Evolutionary conservation across 2,113 vertebrate species (phyloP).

Genomic region (Dinomys branickii): DNA sequence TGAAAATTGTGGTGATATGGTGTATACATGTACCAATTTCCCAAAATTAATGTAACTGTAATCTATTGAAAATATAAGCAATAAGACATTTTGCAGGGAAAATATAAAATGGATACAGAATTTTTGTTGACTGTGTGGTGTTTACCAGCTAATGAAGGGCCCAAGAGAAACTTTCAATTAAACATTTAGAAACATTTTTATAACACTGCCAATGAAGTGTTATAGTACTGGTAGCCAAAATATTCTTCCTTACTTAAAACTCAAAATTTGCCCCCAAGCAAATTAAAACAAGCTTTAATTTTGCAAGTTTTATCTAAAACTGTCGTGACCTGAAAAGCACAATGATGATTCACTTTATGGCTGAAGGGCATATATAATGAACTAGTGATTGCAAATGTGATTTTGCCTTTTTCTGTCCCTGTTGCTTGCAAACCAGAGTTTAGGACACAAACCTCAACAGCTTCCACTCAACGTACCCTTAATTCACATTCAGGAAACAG

Average conservation of each 20-base stretch:
- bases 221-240: neutral
- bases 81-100: neutral
- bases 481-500: neutral
- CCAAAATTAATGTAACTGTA: too few relatives aligned
- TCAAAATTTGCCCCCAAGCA: neutral
- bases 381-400: neutral
- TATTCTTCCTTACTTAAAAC: constrained; percentile 26
- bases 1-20: neutral
- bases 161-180: constrained; percentile 48
- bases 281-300: constrained; percentile 57
- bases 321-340: neutral
- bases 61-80: neutral
- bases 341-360: neutral
- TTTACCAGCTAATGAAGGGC: neutral
- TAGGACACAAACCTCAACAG: neutral
- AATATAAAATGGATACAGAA: constrained; percentile 46
- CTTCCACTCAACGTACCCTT: neutral
- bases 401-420: neutral
- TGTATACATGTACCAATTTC: neutral
- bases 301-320: constrained; percentile 45
- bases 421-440: neutral
- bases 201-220: neutral
- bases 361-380: neutral
- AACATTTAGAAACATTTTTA: constrained; percentile 18
- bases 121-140: constrained; percentile 23